phyloP scores from a whole-genome alignment of 2,113 vertebrate species.

The Murina feae region DNA sequence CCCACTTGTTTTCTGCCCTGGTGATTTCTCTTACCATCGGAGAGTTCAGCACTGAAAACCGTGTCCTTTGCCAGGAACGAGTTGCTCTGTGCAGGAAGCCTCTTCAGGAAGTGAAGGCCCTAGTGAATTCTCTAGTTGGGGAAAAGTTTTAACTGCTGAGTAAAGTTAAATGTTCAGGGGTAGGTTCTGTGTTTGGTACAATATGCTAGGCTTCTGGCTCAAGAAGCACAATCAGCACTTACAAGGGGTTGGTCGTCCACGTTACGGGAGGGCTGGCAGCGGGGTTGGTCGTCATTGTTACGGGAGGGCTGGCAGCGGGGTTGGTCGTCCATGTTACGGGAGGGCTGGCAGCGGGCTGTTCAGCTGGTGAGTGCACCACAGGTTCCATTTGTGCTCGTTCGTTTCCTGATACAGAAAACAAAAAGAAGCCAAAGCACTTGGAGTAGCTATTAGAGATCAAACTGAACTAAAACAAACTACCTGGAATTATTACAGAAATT shows the following conservation, averaged over 20 bases:
- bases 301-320: background rate
- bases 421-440: background rate
- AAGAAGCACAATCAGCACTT: background rate
- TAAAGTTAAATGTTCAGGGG: conserved; percentile 21
- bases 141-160: background rate
- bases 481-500: background rate
- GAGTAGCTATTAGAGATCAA: background rate
- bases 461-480: background rate
- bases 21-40: background rate
- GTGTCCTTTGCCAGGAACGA: background rate
- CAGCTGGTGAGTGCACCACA: background rate
- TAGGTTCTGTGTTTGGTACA: background rate
- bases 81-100: background rate
- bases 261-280: background rate
- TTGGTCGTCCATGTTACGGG: background rate
- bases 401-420: conserved; percentile 30
- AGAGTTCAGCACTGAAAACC: background rate
- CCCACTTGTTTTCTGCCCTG: background rate
- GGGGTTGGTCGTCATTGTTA: background rate
- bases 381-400: background rate
- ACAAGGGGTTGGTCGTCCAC: background rate
- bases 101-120: background rate
- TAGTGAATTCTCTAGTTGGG: background rate
- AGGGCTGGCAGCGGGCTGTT: background rate
- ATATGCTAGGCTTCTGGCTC: background rate